Evolutionary conservation across 2,797 vertebrate genomes (phyloP), one percentile per base, ranked within the genome.

Genomic region (Salarias fasciatus): DNA sequence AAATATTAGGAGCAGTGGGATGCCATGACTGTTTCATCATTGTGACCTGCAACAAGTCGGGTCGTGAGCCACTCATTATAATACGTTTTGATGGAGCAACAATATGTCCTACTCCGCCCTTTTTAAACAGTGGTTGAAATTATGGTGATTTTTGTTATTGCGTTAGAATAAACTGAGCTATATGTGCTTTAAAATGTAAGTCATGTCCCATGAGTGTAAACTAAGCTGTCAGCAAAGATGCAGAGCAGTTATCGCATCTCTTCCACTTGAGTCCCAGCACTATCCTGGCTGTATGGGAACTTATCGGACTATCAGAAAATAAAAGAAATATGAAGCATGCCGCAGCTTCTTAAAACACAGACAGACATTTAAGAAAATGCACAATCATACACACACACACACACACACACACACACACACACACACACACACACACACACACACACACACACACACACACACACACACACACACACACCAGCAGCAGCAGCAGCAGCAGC

Each of bases 241-340:
- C 51, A 48, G 44, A 58, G 53, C 36, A 31, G 12, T 53, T 54
- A 63, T 70, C 58, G 12, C 36, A 54, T 68, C 29, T 5, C 14
- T 9, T 52, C 18, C 46, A 59, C 60, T 73, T 53, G 28, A 69
- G 28, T 47, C 38, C 44, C 36, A 59, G 48, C 43, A 45, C 54
- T 69, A 55, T 80, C 56, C 57, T 14, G 11, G 5, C 74, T 64
- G 40, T 59, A 6, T 72, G 59, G 58, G 77, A 72, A 49, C 40
- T 82, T 60, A 72, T 84, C 56, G 81, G 50, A 73, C 13, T n/a
- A 40, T 58, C 51, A 54, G 40, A 54, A 64, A 71, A 52, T 44
- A 54, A 69, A 68, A 66, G 29, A 48, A 52, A 41, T 61, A 47
- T 33, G 61, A 75, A 74, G 66, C 76, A 80, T 83, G 74, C 63